A percentile compares a stretch with the other conserved stretches of the same genome.
Evolutionary conservation across 2,797 vertebrate species (phyloP).

Genomic region (Pangasius djambal): DNA sequence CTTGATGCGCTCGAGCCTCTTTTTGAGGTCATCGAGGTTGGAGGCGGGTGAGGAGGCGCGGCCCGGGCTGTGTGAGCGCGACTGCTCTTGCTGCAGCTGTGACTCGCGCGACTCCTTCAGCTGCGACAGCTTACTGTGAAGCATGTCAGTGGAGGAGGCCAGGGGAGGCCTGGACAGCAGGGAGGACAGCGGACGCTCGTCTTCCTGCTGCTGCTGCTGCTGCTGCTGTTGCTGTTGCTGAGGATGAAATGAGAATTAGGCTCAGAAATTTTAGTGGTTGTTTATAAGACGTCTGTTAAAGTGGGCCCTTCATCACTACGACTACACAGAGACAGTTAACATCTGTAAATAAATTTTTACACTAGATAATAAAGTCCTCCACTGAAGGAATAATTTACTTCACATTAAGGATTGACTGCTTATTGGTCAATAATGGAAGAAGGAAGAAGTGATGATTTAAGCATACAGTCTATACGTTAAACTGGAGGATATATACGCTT

Average conservation of each 20-base stretch:
- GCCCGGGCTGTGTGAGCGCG: conserved; percentile 77
- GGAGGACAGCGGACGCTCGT: conserved; percentile 81
- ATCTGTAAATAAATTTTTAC: not conserved
- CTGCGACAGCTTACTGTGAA: conserved; percentile 96
- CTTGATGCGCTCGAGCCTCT: conserved; percentile 98
- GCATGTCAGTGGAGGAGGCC: conserved; percentile 96
- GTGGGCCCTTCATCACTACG: not conserved
- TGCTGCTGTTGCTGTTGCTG: conserved; percentile 49
- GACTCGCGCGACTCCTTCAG: conserved; percentile 91
- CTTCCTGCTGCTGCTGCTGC: conserved; percentile 57
- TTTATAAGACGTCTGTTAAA: not conserved
- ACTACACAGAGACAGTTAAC: not conserved
- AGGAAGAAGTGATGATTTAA: not conserved
- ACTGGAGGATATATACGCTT: not conserved
- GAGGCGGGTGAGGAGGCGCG: conserved; percentile 82
- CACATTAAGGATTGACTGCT: not conserved
- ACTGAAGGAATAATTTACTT: not conserved
- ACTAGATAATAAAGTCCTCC: not conserved
- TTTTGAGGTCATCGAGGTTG: conserved; percentile 99
- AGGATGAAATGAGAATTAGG: not conserved
- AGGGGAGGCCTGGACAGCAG: conserved; percentile 90
- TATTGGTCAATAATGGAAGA: not conserved
- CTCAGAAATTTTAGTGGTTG: too few relatives aligned
- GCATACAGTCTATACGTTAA: not conserved
- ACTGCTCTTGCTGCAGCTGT: conserved; percentile 89